Evolutionary conservation across 1,140 invertebrate species (phyloP).

Genomic region (Tetragonula clypearis): DNA sequence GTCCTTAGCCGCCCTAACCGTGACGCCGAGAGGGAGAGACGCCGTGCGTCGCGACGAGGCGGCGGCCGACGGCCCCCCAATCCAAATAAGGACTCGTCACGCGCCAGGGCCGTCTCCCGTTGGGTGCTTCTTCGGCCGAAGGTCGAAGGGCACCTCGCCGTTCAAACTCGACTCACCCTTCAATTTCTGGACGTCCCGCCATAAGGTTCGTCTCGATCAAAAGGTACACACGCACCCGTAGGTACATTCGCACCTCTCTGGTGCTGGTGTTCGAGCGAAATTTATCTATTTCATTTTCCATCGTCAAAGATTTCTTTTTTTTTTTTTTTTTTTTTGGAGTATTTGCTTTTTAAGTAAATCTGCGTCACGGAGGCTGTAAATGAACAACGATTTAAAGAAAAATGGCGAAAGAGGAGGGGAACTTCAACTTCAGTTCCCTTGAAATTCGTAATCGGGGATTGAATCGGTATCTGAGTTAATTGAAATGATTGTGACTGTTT

Average conservation of each 20-base stretch:
- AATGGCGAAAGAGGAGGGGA: too few species aligned
- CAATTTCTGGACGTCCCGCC: background rate
- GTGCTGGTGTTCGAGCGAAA: too few species aligned
- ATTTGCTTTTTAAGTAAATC: background rate
- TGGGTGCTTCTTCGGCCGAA: slow-evolving; percentile 10
- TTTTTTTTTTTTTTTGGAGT: background rate
- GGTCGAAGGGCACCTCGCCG: slow-evolving; percentile 13
- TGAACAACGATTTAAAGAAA: too few species aligned
- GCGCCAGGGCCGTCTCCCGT: slow-evolving; percentile 55
- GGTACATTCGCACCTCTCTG: too few species aligned
- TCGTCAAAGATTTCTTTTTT: background rate
- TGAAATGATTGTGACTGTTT: background rate
- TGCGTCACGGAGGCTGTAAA: background rate
- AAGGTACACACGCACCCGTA: background rate
- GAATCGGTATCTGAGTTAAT: too few species aligned
- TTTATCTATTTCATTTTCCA: background rate
- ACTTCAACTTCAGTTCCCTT: too few species aligned
- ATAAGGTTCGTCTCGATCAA: background rate
- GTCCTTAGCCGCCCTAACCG: slow-evolving; percentile 62
- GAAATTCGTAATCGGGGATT: too few species aligned
- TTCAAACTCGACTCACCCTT: background rate
- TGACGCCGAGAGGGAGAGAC: slow-evolving; percentile 54
- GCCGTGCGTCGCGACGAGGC: slow-evolving; percentile 58
- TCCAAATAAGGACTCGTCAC: slow-evolving; percentile 79
- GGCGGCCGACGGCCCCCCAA: slow-evolving; percentile 73